Conservation (phyloP, 2,888 invertebrate genomes). For the Parapristionchus giblindavisi region DNA sequence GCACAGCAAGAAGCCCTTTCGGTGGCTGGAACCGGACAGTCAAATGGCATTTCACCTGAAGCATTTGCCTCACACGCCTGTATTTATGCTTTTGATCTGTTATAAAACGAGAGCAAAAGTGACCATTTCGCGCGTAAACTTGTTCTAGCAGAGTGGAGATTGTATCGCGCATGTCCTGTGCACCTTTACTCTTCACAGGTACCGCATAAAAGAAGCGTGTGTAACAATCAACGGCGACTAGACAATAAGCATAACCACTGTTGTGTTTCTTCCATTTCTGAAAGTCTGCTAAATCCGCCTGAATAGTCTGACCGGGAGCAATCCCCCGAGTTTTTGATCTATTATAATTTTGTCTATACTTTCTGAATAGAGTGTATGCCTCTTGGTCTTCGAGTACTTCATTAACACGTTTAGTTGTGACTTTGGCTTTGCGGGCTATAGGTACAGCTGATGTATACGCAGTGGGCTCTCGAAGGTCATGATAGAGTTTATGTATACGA, state of each 20-base stretch:
- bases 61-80: too few species aligned
- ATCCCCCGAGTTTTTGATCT: not conserved
- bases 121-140: not conserved
- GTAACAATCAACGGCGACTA: slow-evolving; percentile 6
- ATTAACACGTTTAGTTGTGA: too few species aligned
- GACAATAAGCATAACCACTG: not conserved
- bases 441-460: too few species aligned
- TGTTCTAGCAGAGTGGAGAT: not conserved
- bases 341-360: not conserved
- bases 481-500: too few species aligned
- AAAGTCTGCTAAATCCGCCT: not conserved
- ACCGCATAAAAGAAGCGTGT: not conserved
- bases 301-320: not conserved
- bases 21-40: too few species aligned
- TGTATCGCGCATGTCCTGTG: not conserved
- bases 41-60: too few species aligned
- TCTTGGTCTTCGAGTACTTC: not conserved
- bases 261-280: not conserved
- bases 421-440: too few species aligned
- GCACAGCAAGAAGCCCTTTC: too few species aligned
- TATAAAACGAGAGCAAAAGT: slow-evolving; percentile 5
- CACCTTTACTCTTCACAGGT: not conserved
- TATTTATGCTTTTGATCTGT: too few species aligned
- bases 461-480: too few species aligned
- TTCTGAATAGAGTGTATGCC: not conserved